Base-by-base conservation (phyloP, 2,113 vertebrate species). In the Tachycineta bicolor region DNA sequence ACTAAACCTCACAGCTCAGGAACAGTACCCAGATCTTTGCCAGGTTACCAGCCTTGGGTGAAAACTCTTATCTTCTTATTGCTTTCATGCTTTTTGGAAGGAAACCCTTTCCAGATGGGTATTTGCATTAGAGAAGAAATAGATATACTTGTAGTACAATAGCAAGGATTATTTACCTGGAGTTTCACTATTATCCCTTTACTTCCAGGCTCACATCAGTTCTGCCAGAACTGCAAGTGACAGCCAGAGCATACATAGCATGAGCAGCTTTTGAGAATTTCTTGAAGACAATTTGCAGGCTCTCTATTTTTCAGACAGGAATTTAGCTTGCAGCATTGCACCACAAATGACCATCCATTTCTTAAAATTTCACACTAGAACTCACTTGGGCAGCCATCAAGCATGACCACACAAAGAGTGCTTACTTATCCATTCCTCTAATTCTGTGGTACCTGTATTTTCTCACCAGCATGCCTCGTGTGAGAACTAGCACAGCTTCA, bases 41-140 rank as follows among this genome's bases (percentile, higher is more conserved):
- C 69, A 93, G 64, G 77, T 92, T 81, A 96, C 41, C 81, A 71
- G 41, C 73, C 62, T 87, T 94, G 73, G 90, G 90, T 93, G 65
- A 91, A 95, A 83, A 93, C 46, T 89, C 33, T 56, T 90, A 90
- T 74, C 83, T 88, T 80, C 94, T 83, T 78, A 75, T 2, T 64
- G 41, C 73, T 94, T 90, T 90, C 2, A 0, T 25, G n/a, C 18
- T 60, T 92, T 83, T 83, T 78, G 80, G 90, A 82, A 83, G 44
- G n/a, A 39, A 93, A 68, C 19, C 82, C 74, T 56, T 92, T 53
- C 69, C 80, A 93, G 65, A 86, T 39, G 60, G 41, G 24, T 90
- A 55, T 81, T 65, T 83, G 55, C 64, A 59, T 50, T 63, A 83
- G 33, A 82, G 76, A 87, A 84, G 75, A 77, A 94, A 83, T 6